Evolutionary conservation across 2,888 invertebrate genomes (phyloP), one percentile per base, ranked within the genome.

Genomic region (Synergus itoensis): DNA sequence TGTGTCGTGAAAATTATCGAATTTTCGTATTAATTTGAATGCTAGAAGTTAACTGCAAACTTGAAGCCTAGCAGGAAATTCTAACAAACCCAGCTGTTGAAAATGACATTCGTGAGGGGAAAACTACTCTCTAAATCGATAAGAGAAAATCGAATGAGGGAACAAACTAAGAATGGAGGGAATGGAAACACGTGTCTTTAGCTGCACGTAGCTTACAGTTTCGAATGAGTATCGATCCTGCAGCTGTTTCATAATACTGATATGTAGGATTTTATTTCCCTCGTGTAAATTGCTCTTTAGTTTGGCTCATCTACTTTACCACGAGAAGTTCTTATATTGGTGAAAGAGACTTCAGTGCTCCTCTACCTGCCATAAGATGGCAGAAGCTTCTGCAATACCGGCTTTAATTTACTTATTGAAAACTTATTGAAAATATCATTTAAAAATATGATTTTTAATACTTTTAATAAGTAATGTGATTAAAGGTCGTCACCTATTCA

Each of bases 361-460:
- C 12, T 21, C 14, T 11, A 9, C 21, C 4, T 63, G 16, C 28
- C 62, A 63, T 63, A 45, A 76, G 76, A 43, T 43, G 76, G 76
- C 76, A 76, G 62, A 76, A 28, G 43, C 43, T 62, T 45, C 62
- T 62, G 21, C 40, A 40, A 41, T 69, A 69, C 45, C 69, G 69
- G 28, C 48, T 69, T 28, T 3, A n/a, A 53, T n/a, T 53, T 53
- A 5, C 7, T 53, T 53, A n/a, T 16, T 48, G 16, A 48, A 7
- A 48, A 5, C 7, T 53, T 53, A n/a, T 16, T 48, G 16, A 48
- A 7, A 48, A 48, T 48, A 48, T 1, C 16, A 16, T 16, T 48
- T 16, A 28, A 28, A 28, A 28, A 28, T 28, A 28, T 28, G 28
- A 28, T 28, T 28, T 28, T 3, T 28, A 28, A 28, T 28, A 28